These are phyloP conservation scores for Hiodon alosoides DNA, from an alignment of 2,113 vertebrate genomes.

Conservation along the genomic window DNA sequence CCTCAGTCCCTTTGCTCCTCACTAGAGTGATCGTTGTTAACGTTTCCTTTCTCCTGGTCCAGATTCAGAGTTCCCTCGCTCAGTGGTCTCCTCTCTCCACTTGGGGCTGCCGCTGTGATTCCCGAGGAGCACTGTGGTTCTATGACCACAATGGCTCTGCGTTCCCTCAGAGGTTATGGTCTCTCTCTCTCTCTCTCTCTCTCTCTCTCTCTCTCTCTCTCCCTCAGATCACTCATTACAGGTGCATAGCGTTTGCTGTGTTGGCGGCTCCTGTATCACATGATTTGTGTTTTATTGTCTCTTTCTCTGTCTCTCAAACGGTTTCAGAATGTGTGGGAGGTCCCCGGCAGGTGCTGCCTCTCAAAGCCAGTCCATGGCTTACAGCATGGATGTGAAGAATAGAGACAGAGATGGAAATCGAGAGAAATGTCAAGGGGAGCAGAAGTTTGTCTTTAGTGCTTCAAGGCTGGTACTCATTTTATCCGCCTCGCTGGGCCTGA, in stretches of 20 bases:
- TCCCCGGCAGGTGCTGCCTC: not conserved
- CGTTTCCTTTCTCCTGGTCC: too few relatives aligned
- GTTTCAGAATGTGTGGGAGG: constrained; percentile 18
- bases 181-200: not conserved
- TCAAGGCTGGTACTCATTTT: not conserved
- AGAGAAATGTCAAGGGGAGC: constrained; percentile 38
- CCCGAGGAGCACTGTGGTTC: too few relatives aligned
- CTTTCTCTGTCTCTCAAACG: constrained; percentile 17
- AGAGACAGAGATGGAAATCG: constrained; percentile 26
- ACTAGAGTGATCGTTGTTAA: too few relatives aligned
- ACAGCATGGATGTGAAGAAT: not conserved
- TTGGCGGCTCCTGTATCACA: constrained; percentile 48
- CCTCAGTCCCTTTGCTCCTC: too few relatives aligned
- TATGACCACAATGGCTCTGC: not conserved
- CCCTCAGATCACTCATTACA: not conserved
- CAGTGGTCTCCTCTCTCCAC: too few relatives aligned
- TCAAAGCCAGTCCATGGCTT: too few relatives aligned
- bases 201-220: not conserved
- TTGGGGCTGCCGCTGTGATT: too few relatives aligned
- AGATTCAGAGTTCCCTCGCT: too few relatives aligned
- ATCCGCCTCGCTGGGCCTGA: not conserved
- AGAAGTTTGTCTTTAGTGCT: constrained; percentile 14
- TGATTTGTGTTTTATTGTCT: constrained; percentile 62
- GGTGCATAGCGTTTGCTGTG: constrained; percentile 30
- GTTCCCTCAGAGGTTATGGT: too few relatives aligned